These are phyloP conservation scores for Pseudanteris insignis DNA, from an alignment of 2,888 invertebrate species.

Conservation along the genomic window DNA sequence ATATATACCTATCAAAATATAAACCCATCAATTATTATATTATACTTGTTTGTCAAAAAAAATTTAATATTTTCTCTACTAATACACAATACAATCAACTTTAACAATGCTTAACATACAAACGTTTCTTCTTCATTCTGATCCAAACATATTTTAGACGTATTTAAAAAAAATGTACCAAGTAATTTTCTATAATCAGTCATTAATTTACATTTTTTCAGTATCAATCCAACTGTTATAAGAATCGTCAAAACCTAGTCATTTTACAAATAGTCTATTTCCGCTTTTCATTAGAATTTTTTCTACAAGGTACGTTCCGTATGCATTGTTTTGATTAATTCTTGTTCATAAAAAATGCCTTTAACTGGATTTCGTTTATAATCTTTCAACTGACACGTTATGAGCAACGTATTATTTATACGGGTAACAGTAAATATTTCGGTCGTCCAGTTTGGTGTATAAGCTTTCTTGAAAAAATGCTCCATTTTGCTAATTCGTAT, in stretches of 20 bases:
- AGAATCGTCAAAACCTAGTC: slow-evolving; percentile 7
- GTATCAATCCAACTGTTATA: slow-evolving; percentile 17
- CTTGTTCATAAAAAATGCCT: slow-evolving; percentile 11
- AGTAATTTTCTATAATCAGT: too few species aligned
- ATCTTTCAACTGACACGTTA: slow-evolving; percentile 13
- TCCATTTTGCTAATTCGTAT: slow-evolving; percentile 13
- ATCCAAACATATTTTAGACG: too few species aligned
- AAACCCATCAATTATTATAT: too few species aligned
- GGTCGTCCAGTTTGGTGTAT: slow-evolving; percentile 13
- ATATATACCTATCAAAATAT: too few species aligned
- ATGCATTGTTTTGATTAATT: slow-evolving; percentile 6
- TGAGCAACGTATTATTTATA: slow-evolving; percentile 11
- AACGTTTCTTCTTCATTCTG: too few species aligned
- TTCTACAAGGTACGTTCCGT: slow-evolving; percentile 9
- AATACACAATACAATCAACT: too few species aligned
- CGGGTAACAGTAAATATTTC: slow-evolving; percentile 9
- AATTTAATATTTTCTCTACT: too few species aligned
- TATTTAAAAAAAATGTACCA: too few species aligned
- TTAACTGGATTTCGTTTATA: slow-evolving; percentile 10
- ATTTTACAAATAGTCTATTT: slow-evolving; percentile 16
- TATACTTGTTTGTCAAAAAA: too few species aligned
- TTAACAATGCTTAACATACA: too few species aligned
- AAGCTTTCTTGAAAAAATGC: slow-evolving; percentile 14
- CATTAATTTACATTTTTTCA: too few species aligned
- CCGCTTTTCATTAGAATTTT: slow-evolving; percentile 7